A percentile compares a stretch with the other conserved stretches of the same genome.
Conservation (phyloP, 2,888 invertebrate species). For the Archips crataeganus region DNA sequence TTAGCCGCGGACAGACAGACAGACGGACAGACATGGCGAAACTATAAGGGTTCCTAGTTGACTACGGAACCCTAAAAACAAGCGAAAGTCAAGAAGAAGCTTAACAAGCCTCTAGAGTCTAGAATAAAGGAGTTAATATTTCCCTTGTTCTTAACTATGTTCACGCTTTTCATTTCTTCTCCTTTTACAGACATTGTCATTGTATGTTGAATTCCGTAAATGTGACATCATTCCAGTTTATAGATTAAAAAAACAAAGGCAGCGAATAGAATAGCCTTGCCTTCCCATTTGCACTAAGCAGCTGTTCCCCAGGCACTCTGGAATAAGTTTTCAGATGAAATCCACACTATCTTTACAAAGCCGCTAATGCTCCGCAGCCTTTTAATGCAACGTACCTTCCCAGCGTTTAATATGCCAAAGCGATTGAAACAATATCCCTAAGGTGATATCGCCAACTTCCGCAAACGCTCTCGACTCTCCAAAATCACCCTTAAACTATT, state of each 20-base stretch:
- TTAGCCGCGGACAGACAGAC: too few species aligned
- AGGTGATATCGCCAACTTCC: constrained; percentile 19
- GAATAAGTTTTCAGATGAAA: constrained; percentile 6
- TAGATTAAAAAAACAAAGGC: neutral
- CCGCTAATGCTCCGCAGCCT: constrained; percentile 22
- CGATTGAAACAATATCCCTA: constrained; percentile 41
- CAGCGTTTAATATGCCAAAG: constrained; percentile 40
- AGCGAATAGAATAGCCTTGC: neutral
- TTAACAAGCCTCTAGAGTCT: too few species aligned
- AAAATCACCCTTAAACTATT: constrained; percentile 19
- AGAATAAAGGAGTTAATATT: too few species aligned
- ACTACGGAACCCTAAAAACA: too few species aligned
- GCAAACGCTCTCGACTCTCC: neutral
- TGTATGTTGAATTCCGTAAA: too few species aligned
- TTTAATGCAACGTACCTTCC: constrained; percentile 29
- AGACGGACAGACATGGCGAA: too few species aligned
- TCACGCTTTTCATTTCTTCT: too few species aligned
- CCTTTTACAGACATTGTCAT: too few species aligned
- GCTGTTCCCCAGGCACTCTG: neutral
- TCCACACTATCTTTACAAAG: constrained; percentile 3
- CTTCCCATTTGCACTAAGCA: neutral
- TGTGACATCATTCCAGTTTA: neutral
- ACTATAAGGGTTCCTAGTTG: too few species aligned
- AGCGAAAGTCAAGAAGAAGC: too few species aligned
- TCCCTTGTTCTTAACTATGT: too few species aligned